Evolutionary conservation across 2,888 invertebrate genomes (phyloP), one percentile per base, ranked within the genome.

Genomic region (Psylliodes chrysocephalus): DNA sequence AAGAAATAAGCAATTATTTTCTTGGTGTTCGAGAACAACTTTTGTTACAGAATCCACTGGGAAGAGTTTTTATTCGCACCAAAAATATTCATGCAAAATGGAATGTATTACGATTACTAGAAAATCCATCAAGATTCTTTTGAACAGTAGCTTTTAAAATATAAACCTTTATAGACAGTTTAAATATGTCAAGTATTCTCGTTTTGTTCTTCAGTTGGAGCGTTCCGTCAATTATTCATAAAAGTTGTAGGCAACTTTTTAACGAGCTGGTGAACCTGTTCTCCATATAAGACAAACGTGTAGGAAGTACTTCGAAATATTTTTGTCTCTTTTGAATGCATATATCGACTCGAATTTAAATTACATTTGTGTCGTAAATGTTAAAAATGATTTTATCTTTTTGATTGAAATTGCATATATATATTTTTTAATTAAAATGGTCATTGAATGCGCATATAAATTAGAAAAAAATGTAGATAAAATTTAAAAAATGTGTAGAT

Each of bases 191-290:
- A 14, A 38, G 38, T 15, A 38, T 38, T 14, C 38, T 38, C n/a
- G n/a, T n/a, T n/a, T n/a, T n/a, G n/a, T n/a, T 38, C 12, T 38
- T 38, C 38, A 38, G 19, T 22, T 53, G 22, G 12, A 38, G 12
- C 22, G 8, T 52, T 22, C 17, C 30, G 42, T 42, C 54, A 42
- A 42, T 54, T 42, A 54, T 42, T 54, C 54, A 54, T 42, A 56
- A 52, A 56, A 18, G 12, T 46, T 15, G 57, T 57, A 56, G 44
- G 17, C 17, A 19, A 30, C 7, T 18, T 56, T 46, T 49, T 49
- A 57, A 57, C 38, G 57, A 57, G 57, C 18, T 49, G 19, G 10
- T 47, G 57, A 57, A 57, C 57, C 47, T 49, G 57, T 57, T 57
- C 47, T 57, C 57, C 57, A 49, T 57, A 57, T 57, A 57, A 38